Evolutionary conservation across 1,140 invertebrate species (phyloP), one percentile per base, ranked within the genome.

Genomic region (Trissolcus basalis): DNA sequence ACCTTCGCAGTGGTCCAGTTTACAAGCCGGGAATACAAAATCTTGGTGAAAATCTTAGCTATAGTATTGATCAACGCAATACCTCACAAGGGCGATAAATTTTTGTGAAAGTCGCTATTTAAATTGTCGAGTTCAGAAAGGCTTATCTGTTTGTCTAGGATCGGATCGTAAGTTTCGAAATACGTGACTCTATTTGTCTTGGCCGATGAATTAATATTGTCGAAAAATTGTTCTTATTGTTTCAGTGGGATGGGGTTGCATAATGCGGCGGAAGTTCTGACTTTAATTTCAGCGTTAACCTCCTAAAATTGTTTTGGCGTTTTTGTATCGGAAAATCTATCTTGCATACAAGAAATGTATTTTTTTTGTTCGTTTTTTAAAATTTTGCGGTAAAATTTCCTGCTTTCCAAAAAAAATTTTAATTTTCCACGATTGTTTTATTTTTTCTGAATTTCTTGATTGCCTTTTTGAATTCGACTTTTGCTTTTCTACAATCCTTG

Each of bases 11-110:
- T 19, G 19, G 14, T 12, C 55, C 55, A 58, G 19, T 11, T 33
- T 13, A 4, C 10, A 9, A 58, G 13, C 11, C 55, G 41, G n/a
- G 11, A 19, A 32, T 4, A 7, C n/a, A 53, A 15, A 54, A 64
- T 32, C 12, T 47, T 15, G 0, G 49, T 53, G 4, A 64, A 43
- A 5, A 10, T 9, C 44, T 64, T 67, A 36, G 36, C 11, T 47
- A 56, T 41, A 48, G 50, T 55, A 51, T 36, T 49, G 41, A 33
- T 19, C 8, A 61, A 44, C 4, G 16, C 39, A 41, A 50, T 60
- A 32, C 43, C 39, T 7, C 8, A 0, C 5, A 10, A 9, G 5
- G 48, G 48, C 1, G n/a, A n/a, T n/a, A 50, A 11, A 50, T 50
- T 3, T 32, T 50, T 50, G 4, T 33, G 33, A 33, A 33, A 50